phyloP scores from a whole-genome alignment of 1,140 invertebrate species.

The Chionoecetes opilio region DNA sequence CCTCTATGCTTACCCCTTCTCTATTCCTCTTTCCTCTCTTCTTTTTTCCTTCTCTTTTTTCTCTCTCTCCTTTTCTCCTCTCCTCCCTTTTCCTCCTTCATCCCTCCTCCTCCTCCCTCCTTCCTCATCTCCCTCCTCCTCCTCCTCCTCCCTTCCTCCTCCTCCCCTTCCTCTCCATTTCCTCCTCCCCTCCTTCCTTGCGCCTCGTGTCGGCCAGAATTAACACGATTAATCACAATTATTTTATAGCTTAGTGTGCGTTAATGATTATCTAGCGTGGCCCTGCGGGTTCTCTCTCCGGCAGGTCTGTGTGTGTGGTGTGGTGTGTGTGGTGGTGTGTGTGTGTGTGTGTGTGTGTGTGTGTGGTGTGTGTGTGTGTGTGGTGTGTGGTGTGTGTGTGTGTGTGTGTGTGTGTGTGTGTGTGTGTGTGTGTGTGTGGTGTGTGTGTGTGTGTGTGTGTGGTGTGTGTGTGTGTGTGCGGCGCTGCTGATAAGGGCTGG shows the following conservation, averaged over 20 bases:
- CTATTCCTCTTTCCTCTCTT: no score
- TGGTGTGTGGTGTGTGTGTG: no score
- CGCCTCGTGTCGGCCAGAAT: neutral
- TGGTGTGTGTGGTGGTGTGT: no score
- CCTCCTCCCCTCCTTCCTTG: neutral
- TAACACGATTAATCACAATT: slow-evolving; percentile 17
- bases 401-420: no score
- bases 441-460: no score
- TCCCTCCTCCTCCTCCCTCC: neutral
- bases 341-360: no score
- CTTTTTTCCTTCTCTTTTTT: neutral
- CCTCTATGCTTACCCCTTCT: no score
- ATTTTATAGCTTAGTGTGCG: neutral
- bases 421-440: no score
- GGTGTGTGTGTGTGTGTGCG: no score
- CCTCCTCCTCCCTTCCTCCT: neutral
- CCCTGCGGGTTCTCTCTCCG: neutral
- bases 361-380: no score
- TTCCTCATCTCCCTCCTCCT: neutral
- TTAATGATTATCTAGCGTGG: neutral
- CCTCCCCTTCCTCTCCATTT: no score
- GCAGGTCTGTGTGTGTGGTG: neutral
- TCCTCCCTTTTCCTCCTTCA: neutral
- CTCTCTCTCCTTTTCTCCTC: neutral
- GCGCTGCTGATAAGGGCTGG: no score